Evolutionary conservation across 2,888 invertebrate genomes (phyloP), one percentile per base, ranked within the genome.

Genomic region (Cylloceria caligata): DNA sequence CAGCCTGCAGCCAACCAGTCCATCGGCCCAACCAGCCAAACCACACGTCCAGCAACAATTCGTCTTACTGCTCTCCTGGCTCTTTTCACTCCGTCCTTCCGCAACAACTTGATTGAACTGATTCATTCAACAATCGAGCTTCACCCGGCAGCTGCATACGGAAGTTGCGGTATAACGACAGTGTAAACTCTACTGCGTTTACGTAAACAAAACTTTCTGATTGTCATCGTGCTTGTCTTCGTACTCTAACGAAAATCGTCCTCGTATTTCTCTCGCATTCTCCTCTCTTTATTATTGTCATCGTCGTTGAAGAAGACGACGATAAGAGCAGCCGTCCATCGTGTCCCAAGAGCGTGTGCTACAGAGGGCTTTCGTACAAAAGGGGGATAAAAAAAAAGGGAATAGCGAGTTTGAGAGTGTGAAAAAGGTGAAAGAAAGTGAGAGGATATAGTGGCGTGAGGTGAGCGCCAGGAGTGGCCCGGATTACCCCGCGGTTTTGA

Each of bases 351-450:
- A 71, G 71, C 60, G 73, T 75, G 71, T 24, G 24, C 21, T n/a
- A 27, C 57, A 55, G 19, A 65, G 71, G 45, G 16, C 27, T 72
- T 72, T 60, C 57, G 42, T 69, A n/a, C 47, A 19, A 64, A 39
- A 52, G 34, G 13, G 36, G 11, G 21, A 24, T 52, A 42, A 49
- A 3, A 74, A 39, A 65, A 52, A 27, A 11, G 34, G 64, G 30
- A 57, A 76, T 52, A 76, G 68, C 72, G 76, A 71, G 62, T 55
- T 21, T 62, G 34, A 39, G 69, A 78, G 74, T 64, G 65, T 64
- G 60, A 62, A 73, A 80, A 78, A 73, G 81, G 81, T 78, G 81
- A 78, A 62, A 52, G 64, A 81, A 81, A 74, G 78, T 81, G 81
- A 78, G 78, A 74, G 81, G 68, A 78, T 49, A 78, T 30, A 74